phyloP scores from a whole-genome alignment of 2,888 invertebrate genomes.

The Asteroscopus sphinx region DNA sequence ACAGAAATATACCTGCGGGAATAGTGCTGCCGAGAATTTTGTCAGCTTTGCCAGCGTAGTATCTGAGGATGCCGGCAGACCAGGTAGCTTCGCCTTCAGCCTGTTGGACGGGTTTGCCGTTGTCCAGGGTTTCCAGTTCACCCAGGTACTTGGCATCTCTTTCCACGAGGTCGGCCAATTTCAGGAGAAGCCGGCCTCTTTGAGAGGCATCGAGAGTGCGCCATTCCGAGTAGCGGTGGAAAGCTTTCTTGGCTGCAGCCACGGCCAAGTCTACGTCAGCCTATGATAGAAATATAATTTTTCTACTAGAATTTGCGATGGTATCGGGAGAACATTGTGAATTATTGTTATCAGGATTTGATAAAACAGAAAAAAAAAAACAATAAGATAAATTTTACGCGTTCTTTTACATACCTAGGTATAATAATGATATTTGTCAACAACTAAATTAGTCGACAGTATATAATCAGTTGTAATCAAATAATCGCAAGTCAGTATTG shows the following conservation, averaged over 20 bases:
- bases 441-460: too few species aligned
- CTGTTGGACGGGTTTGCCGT: conserved; percentile 95
- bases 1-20: conserved; percentile 86
- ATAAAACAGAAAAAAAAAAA: too few species aligned
- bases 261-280: conserved; percentile 95
- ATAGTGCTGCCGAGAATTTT: conserved; percentile 95
- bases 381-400: too few species aligned
- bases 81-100: conserved; percentile 91
- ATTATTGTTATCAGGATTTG: too few species aligned
- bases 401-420: too few species aligned
- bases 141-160: conserved; percentile 93
- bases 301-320: not conserved
- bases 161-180: conserved; percentile 94
- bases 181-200: conserved; percentile 92
- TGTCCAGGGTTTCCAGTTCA: conserved; percentile 97
- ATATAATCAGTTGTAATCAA: too few species aligned
- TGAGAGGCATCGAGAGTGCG: conserved; percentile 94
- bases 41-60: conserved; percentile 97
- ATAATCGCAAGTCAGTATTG: too few species aligned
- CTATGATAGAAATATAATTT: conserved; percentile 70
- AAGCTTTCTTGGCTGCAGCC: conserved; percentile 93
- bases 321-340: too few species aligned
- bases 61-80: conserved; percentile 91
- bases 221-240: conserved; percentile 93
- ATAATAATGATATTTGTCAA: too few species aligned